Evolutionary conservation across 2,113 vertebrate species (phyloP).

Genomic region (Regulus satrapa): DNA sequence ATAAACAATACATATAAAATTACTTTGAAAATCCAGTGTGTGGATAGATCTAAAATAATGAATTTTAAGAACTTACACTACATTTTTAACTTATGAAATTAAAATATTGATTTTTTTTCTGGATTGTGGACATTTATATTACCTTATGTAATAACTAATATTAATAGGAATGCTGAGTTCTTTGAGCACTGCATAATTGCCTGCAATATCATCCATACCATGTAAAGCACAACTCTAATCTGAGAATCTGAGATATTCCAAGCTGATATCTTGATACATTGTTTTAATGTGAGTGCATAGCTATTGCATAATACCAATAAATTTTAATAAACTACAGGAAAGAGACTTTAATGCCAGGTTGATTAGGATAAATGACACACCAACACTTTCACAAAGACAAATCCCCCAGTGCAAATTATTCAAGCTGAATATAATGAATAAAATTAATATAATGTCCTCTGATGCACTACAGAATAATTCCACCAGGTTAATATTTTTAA

Average conservation of each 20-base stretch:
- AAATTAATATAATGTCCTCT: neutral
- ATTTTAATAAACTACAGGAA: conserved; percentile 12
- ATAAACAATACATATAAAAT: neutral
- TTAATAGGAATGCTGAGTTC: neutral
- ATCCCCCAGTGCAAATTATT: conserved; percentile 28
- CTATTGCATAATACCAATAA: conserved; percentile 2
- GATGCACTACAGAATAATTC: neutral
- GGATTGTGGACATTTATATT: neutral
- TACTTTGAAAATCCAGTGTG: neutral
- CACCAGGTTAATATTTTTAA: neutral
- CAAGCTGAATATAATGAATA: neutral
- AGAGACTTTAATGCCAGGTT: neutral
- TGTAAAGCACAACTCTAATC: neutral
- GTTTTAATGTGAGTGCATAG: neutral
- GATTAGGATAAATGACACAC: conserved; percentile 60
- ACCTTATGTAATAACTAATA: neutral
- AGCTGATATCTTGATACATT: neutral
- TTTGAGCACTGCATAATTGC: neutral
- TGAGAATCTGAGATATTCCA: neutral
- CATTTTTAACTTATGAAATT: neutral
- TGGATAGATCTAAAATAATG: neutral
- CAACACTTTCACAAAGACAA: conserved; percentile 33
- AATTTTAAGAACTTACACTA: neutral
- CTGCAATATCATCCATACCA: neutral
- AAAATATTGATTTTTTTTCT: neutral